A percentile compares a stretch with the other conserved stretches of the same genome.
phyloP scores from a whole-genome alignment of 2,888 invertebrate genomes.

The Serripes groenlandicus region DNA sequence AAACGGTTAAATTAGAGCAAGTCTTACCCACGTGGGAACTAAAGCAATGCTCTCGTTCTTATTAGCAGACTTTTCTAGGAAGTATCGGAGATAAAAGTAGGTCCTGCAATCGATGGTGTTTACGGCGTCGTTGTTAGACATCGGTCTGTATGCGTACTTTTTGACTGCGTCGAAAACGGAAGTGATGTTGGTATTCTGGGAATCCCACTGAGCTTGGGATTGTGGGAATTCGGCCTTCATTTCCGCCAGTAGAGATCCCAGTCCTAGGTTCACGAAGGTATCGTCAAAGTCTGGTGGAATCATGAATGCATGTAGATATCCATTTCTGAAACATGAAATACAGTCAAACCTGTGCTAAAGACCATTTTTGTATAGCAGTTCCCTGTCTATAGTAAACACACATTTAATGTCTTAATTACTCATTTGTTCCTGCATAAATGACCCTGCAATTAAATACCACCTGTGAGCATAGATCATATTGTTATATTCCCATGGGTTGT shows the following conservation, averaged over 20 bases:
- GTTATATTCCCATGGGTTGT: no score
- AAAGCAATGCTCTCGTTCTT: slow-evolving; percentile 74
- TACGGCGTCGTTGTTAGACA: slow-evolving; percentile 69
- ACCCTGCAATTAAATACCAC: no score
- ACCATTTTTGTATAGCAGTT: no score
- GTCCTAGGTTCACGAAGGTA: slow-evolving; percentile 82
- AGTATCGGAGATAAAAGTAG: slow-evolving; percentile 79
- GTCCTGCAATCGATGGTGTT: slow-evolving; percentile 80
- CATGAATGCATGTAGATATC: slow-evolving; percentile 71
- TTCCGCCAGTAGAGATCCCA: slow-evolving; percentile 78
- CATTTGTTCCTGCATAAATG: no score
- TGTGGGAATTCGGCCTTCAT: slow-evolving; percentile 71
- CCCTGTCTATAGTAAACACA: no score
- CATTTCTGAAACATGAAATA: slow-evolving; percentile 63
- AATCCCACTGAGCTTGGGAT: slow-evolving; percentile 74
- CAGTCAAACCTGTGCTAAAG: no score
- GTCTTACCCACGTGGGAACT: slow-evolving; percentile 82
- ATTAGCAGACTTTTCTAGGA: slow-evolving; percentile 72
- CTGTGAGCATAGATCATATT: no score
- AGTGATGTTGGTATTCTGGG: slow-evolving; percentile 77
- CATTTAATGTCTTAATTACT: no score
- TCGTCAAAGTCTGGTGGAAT: slow-evolving; percentile 84
- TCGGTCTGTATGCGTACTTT: slow-evolving; percentile 80
- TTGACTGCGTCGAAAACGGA: slow-evolving; percentile 78
- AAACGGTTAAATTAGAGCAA: not conserved